These are phyloP conservation scores for Lochmaea capreae DNA, from an alignment of 2,888 invertebrate genomes.

Conservation along the genomic window DNA sequence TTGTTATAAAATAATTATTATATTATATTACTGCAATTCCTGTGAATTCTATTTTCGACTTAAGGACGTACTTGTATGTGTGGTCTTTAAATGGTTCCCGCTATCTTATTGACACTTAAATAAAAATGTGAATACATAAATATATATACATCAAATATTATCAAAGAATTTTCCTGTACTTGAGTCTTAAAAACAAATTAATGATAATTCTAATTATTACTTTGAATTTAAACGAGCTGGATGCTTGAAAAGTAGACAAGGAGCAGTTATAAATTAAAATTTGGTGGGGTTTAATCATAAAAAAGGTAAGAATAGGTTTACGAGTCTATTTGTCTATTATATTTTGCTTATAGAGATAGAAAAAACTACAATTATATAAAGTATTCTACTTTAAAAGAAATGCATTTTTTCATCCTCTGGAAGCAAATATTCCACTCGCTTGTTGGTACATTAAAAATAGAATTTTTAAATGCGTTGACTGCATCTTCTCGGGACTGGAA, in stretches of 20 bases:
- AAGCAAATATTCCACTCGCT: no score
- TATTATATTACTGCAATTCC: neutral
- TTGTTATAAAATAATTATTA: neutral
- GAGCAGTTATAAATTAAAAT: neutral
- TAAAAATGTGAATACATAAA: neutral
- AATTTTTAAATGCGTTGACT: no score
- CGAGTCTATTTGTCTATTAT: no score
- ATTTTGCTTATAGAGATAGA: no score
- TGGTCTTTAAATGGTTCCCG: constrained; percentile 2
- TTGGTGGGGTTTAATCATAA: no score
- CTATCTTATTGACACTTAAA: constrained; percentile 14
- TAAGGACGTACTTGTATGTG: neutral
- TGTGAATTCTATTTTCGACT: constrained; percentile 3
- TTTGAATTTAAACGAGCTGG: neutral
- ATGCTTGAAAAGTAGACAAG: neutral
- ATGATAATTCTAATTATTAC: constrained; percentile 2
- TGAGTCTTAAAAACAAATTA: constrained; percentile 9
- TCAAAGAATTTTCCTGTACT: constrained; percentile 9
- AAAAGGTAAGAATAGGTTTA: no score
- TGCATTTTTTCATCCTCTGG: no score
- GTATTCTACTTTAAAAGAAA: no score
- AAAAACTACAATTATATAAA: no score
- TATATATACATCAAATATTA: constrained; percentile 11
- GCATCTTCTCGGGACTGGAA: no score
- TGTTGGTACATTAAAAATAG: no score